Percentiles rank a stretch among this genome's conserved stretches.
phyloP scores from a whole-genome alignment of 2,888 invertebrate genomes.

The Eucera pruinosa region DNA sequence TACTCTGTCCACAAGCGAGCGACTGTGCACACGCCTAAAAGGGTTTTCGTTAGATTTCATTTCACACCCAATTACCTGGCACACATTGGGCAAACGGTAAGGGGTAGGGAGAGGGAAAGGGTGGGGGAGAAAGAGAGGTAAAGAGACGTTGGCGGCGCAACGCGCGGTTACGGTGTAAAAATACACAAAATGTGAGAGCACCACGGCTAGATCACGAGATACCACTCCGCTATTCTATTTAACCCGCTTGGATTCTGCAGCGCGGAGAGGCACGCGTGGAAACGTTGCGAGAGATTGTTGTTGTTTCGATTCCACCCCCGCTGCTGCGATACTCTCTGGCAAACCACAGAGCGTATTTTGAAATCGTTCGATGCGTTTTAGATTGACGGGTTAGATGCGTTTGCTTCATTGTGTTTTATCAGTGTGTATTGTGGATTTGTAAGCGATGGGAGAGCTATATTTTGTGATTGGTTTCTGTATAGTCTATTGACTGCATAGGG shows the following conservation, averaged over 20 bases:
- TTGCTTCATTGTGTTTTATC: constrained; percentile 4
- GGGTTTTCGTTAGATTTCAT: constrained; percentile 84
- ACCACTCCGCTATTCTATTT: constrained; percentile 34
- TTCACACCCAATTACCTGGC: constrained; percentile 83
- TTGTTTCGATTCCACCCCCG: background rate
- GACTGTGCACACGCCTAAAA: constrained; percentile 84
- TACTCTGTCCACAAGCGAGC: constrained; percentile 73
- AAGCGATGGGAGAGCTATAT: background rate
- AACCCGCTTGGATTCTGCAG: constrained; percentile 27
- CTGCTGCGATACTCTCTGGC: background rate
- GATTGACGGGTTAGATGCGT: constrained; percentile 10
- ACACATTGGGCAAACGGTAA: constrained; percentile 70
- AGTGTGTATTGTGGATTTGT: background rate
- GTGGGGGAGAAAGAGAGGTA: constrained; percentile 22
- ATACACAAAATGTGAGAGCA: constrained; percentile 61
- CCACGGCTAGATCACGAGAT: constrained; percentile 25
- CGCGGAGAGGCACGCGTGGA: background rate
- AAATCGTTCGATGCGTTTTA: constrained; percentile 23
- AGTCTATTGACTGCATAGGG: background rate
- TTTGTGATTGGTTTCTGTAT: background rate
- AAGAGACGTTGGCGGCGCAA: constrained; percentile 35
- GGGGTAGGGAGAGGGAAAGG: constrained; percentile 16
- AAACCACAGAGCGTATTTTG: constrained; percentile 1
- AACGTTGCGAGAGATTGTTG: background rate
- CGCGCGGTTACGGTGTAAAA: constrained; percentile 62